Evolutionary conservation across 2,797 vertebrate genomes (phyloP).

Genomic region (Gallinago solitaria): DNA sequence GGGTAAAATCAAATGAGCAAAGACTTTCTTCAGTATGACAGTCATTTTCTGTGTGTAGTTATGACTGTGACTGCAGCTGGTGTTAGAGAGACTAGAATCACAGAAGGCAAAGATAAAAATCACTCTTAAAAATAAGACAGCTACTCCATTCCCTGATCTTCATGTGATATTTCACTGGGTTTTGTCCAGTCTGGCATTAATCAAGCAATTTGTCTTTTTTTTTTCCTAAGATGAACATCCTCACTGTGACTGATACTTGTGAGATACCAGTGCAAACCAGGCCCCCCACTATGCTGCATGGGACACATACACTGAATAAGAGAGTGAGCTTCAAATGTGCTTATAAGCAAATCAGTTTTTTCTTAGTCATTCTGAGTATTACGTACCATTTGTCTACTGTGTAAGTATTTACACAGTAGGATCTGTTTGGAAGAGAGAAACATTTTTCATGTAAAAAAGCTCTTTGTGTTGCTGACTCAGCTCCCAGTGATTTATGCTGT

Average conservation of each 20-base stretch:
- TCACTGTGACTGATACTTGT: not conserved
- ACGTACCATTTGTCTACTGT: not conserved
- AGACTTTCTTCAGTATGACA: not conserved
- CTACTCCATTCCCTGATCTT: not conserved
- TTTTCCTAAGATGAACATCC: not conserved
- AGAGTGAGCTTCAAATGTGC: not conserved
- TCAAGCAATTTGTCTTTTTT: not conserved
- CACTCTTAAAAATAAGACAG: not conserved
- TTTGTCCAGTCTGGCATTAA: not conserved
- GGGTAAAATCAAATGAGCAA: not conserved
- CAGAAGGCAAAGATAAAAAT: not conserved
- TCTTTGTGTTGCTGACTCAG: not conserved
- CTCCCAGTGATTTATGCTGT: not conserved
- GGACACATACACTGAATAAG: not conserved
- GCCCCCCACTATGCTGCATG: not conserved
- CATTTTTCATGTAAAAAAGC: not conserved
- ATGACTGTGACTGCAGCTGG: not conserved
- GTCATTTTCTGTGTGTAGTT: not conserved
- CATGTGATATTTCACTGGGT: not conserved
- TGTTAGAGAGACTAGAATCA: not conserved
- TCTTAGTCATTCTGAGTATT: not conserved
- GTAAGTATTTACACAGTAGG: not conserved
- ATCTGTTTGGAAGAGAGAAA: not conserved
- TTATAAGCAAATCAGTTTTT: not conserved
- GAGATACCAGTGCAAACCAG: not conserved